These are phyloP conservation scores for Drosophila greeni DNA, from an alignment of 2,888 invertebrate species.

Conservation along the genomic window DNA sequence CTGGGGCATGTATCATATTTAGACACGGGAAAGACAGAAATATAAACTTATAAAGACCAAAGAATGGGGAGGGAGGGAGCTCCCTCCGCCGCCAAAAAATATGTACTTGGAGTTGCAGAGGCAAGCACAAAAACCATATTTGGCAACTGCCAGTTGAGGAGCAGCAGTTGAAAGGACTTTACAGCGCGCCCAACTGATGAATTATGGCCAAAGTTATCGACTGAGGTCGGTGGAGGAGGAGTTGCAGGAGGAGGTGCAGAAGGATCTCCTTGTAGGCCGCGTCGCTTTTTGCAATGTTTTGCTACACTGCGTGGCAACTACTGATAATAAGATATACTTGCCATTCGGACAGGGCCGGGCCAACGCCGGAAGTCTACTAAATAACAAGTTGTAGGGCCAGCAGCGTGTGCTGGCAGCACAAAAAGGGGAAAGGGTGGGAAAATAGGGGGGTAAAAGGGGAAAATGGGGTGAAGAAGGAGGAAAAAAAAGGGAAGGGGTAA, in stretches of 20 bases:
- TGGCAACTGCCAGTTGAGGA: constrained; percentile 53
- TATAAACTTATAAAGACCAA: constrained; percentile 67
- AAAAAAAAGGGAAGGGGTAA: no score
- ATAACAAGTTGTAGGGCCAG: constrained; percentile 35
- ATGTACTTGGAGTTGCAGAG: constrained; percentile 31
- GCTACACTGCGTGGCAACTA: constrained; percentile 42
- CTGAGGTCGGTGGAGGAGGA: constrained; percentile 13
- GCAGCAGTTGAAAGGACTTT: constrained; percentile 67
- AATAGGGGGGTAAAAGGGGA: no score
- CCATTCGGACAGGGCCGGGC: constrained; percentile 18
- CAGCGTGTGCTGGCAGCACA: constrained; percentile 7
- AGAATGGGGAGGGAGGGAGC: constrained; percentile 9
- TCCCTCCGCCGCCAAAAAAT: constrained; percentile 12
- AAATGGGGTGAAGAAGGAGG: no score
- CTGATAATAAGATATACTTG: constrained; percentile 58
- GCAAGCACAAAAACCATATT: constrained; percentile 55
- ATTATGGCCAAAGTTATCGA: constrained; percentile 70
- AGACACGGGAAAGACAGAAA: constrained; percentile 66
- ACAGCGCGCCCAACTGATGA: constrained; percentile 55
- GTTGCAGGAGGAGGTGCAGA: neutral
- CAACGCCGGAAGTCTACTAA: constrained; percentile 40
- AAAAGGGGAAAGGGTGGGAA: no score
- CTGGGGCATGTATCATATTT: constrained; percentile 67
- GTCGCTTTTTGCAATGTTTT: constrained; percentile 30
- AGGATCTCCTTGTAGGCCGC: neutral